A percentile compares a stretch with the other conserved stretches of the same genome.
These are phyloP conservation scores for Probaryconus sp. DNA, from an alignment of 1,140 invertebrate species.

Conservation along the genomic window DNA sequence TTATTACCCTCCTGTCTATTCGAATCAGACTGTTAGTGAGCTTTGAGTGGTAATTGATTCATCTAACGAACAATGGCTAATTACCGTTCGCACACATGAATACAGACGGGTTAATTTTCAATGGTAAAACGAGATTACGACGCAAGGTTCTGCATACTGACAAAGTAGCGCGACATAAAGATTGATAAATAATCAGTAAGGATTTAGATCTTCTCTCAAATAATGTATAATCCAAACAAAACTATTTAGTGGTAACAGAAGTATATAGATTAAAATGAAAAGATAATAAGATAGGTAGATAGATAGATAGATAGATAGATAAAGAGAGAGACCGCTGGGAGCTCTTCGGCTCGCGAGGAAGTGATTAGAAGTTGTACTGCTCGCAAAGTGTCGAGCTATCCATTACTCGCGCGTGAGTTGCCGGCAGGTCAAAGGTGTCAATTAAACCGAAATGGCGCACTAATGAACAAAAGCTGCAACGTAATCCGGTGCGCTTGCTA, in stretches of 20 bases:
- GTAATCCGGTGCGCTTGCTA: conserved; percentile 68
- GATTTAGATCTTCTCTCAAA: too few species aligned
- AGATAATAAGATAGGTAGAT: too few species aligned
- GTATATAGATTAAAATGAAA: too few species aligned
- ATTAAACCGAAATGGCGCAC: conserved; percentile 72
- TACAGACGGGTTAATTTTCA: conserved; percentile 50
- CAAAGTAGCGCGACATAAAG: conserved; percentile 5
- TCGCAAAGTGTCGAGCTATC: conserved; percentile 66
- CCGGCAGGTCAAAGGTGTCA: conserved; percentile 70
- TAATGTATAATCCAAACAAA: too few species aligned
- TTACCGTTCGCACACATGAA: conserved; percentile 58
- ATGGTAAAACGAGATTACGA: conserved; percentile 38
- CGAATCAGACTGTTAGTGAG: conserved; percentile 50
- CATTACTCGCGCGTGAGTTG: conserved; percentile 62
- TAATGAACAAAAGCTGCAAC: conserved; percentile 74
- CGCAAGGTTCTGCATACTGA: conserved; percentile 22
- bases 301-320: too few species aligned
- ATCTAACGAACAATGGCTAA: conserved; percentile 58
- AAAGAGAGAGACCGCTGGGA: conserved; percentile 8
- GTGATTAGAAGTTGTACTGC: conserved; percentile 49
- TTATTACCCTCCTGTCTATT: conserved; percentile 48
- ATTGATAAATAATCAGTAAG: conserved; percentile 25
- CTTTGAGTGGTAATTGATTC: conserved; percentile 57
- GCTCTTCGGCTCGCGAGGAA: background rate
- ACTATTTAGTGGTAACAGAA: too few species aligned